Base-by-base conservation (phyloP, 2,888 invertebrate genomes). In the Rapana venosa region DNA sequence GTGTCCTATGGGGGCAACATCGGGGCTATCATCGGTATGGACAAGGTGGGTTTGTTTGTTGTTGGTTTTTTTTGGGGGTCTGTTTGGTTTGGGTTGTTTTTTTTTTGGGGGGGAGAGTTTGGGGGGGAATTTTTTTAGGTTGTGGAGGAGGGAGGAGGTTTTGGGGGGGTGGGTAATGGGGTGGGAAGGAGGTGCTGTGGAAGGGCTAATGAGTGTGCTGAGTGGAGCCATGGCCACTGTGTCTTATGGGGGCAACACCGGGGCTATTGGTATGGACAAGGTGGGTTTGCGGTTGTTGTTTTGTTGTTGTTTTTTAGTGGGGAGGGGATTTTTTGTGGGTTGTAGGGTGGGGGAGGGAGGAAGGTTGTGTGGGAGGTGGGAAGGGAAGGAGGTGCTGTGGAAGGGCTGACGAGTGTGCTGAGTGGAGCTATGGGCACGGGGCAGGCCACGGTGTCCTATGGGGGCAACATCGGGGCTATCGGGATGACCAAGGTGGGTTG, bases 1-100 rank as follows among this genome's bases (percentile, higher is more conserved):
- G 98, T 98, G 93, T 98, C 98, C 0, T 98, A 98, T 94, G 98
- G 98, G 47, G 98, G 98, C 95, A 98, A 98, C 96, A 98, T 98
- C 79, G 98, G 98, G 0, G 98, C 98, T 4, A 98, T 98, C n/a
- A 98, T 98, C 93, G 98, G 98, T 83, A 97, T 98, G 0, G 98
- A 98, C 4, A 98, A 98, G 97, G 98, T 98, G 8, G 0, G 70
- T n/a, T n/a, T n/a, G n/a, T n/a, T n/a, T n/a, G n/a, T n/a, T n/a
- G n/a, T n/a, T n/a, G n/a, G n/a, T n/a, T n/a, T n/a, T n/a, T n/a
- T n/a, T n/a, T n/a, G n/a, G n/a, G n/a, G n/a, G n/a, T n/a, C n/a
- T n/a, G n/a, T n/a, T n/a, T n/a, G n/a, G n/a, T n/a, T n/a, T n/a
- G n/a, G n/a, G n/a, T n/a, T n/a, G n/a, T n/a, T n/a, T n/a, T n/a